Base-by-base conservation (phyloP, 2,888 invertebrate genomes). In the Platycheirus albimanus region DNA sequence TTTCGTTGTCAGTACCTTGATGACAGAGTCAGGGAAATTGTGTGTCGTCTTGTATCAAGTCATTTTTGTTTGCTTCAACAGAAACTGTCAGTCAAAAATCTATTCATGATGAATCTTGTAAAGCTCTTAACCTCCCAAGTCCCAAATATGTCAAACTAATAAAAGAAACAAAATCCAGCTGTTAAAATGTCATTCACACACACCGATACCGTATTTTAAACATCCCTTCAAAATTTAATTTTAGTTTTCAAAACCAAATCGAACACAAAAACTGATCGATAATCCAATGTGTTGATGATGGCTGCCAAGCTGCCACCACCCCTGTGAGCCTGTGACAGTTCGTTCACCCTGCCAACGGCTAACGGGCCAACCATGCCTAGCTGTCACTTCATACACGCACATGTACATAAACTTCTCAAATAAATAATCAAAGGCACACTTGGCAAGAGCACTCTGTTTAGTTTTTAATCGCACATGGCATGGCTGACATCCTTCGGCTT, bases 381-480 rank as follows among this genome's bases (percentile, higher is more conserved):
- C 30, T 30, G 45, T 45, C 61, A 61, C 61, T 61, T 61, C 19
- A 7, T 17, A 30, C 30, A 61, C 61, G 61, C 61, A 61, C 61
- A 61, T 28, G 30, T 8, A 33, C 30, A 33, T 33, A 7, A 4
- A 7, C 7, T 8, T 8, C 54, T 61, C n/a, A n/a, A 47, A 17
- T 33, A 24, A 33, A 13, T 36, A 58, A 67, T 38, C 52, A 43
- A 51, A 72, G 51, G 15, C 67, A 79, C 36, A 24, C 58, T 67
- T 45, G 36, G 43, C 70, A 69, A n/a, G 33, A 6, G 47, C 75
- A 75, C 51, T 19, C 30, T 51, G 28, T 64, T 56, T 64, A 72
- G 72, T 80, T 64, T 70, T 70, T 64, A 70, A 70, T 70, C 80
- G 64, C 38, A 80, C 38, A 80, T 70, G 70, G 13, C 38, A 80